These are phyloP conservation scores for Drosophila suzukii DNA, from an alignment of 1,140 invertebrate genomes.

Conservation along the genomic window DNA sequence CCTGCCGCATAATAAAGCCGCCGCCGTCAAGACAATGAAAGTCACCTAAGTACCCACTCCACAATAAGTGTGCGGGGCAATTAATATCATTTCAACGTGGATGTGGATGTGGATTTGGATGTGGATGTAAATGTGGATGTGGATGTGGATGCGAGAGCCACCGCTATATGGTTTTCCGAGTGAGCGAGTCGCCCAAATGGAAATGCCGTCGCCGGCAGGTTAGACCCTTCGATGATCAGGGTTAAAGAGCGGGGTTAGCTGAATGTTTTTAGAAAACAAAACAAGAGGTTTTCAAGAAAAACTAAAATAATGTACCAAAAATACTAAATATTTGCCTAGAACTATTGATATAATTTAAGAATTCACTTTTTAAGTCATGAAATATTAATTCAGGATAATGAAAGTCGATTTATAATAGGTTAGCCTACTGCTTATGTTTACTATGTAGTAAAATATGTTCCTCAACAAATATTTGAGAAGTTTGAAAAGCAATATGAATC, in stretches of 20 bases:
- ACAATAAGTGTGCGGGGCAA: constrained; percentile 48
- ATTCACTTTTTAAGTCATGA: no score
- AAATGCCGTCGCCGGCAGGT: constrained; percentile 16
- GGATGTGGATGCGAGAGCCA: constrained; percentile 21
- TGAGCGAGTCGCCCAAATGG: constrained; percentile 43
- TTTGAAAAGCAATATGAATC: no score
- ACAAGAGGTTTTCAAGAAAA: no score
- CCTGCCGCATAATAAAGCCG: constrained; percentile 63
- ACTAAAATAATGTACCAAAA: no score
- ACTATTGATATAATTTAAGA: no score
- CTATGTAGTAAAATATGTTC: no score
- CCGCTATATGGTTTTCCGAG: constrained; percentile 31
- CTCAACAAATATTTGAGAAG: no score
- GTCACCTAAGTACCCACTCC: constrained; percentile 45
- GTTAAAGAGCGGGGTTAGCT: constrained; percentile 1
- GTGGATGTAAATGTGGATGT: constrained; percentile 4
- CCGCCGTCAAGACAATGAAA: constrained; percentile 70
- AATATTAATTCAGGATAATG: no score
- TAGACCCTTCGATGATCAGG: constrained; percentile 31
- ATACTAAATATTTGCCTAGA: no score
- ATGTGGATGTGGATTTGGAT: background rate
- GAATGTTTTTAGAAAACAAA: background rate
- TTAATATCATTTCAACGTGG: constrained; percentile 67
- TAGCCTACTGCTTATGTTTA: no score
- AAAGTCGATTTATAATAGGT: no score